A percentile compares a stretch with the other conserved stretches of the same genome.
Conservation (phyloP, 2,888 invertebrate genomes). For the Athalia cordata region DNA sequence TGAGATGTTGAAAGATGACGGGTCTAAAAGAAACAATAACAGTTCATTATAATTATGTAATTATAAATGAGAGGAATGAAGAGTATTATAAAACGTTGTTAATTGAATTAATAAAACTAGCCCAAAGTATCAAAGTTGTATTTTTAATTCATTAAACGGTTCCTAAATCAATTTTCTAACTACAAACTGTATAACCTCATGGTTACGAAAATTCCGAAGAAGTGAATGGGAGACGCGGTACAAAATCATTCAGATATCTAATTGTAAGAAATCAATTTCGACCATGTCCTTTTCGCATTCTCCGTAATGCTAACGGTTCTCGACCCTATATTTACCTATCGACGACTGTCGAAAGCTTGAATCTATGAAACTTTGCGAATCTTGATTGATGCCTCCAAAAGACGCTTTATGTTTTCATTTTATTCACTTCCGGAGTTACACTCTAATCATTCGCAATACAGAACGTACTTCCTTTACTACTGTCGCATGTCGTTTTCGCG, state of each 20-base stretch:
- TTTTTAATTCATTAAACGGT: conserved; percentile 35
- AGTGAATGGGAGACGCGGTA: neutral
- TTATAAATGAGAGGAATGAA: conserved; percentile 72
- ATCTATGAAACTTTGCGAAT: neutral
- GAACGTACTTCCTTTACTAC: too few species aligned
- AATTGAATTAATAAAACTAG: conserved; percentile 74
- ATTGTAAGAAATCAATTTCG: neutral
- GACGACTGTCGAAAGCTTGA: neutral
- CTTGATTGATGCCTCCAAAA: neutral
- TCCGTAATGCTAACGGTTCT: neutral
- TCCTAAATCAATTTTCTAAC: conserved; percentile 42
- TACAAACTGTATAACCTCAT: neutral
- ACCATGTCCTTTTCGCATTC: neutral
- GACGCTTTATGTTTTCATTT: neutral
- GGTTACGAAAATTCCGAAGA: neutral
- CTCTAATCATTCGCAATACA: too few species aligned
- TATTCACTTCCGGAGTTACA: neutral
- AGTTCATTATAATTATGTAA: conserved; percentile 68
- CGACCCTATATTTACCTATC: neutral
- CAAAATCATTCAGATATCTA: neutral
- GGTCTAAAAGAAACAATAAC: conserved; percentile 71
- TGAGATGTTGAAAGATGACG: conserved; percentile 55
- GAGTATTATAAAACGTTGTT: conserved; percentile 74
- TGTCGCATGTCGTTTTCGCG: too few species aligned
- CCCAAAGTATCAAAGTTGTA: conserved; percentile 65